Evolutionary conservation across 2,888 invertebrate species (phyloP), one percentile per base, ranked within the genome.

Genomic region (Xiphydria camelus): DNA sequence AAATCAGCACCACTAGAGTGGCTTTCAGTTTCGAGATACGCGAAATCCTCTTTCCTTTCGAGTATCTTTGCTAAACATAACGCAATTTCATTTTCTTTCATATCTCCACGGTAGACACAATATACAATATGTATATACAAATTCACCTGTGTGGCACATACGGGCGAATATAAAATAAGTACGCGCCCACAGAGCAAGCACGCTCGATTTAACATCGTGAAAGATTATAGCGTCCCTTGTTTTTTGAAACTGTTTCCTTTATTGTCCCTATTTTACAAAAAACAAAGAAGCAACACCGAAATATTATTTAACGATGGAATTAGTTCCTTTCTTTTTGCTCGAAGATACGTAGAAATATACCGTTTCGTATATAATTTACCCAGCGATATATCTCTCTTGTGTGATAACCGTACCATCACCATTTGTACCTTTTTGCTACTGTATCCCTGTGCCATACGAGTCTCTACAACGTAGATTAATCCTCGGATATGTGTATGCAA

Each of bases 231-330:
- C n/a, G n/a, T n/a, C n/a, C n/a, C n/a, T n/a, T n/a, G n/a, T n/a
- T n/a, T 29, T 29, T 29, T 29, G 15, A 14, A 12, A 12, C 15
- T 29, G 12, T 29, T 29, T 53, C 43, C 36, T 57, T 58, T 61
- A 61, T 61, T 61, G 58, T 61, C 59, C 49, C 57, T 59, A 61
- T 56, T 49, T 61, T 60, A 58, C 53, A 58, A 51, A 53, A n/a
- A 57, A 53, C 42, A 51, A 51, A 53, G 50, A 59, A 51, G 50
- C 54, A 58, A 56, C 51, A 41, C 50, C 48, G 51, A 55, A 48
- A 57, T 55, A 53, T 52, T 57, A 49, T 55, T 57, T 43, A 43
- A 14, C 52, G n/a, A n/a, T 41, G 45, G 26, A 41, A 25, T 45
- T 39, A 29, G 5, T 43, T 48, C 33, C 31, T 22, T 31, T 48